These are phyloP conservation scores for Heliconius ethilla DNA, from an alignment of 2,888 invertebrate species.

Conservation along the genomic window DNA sequence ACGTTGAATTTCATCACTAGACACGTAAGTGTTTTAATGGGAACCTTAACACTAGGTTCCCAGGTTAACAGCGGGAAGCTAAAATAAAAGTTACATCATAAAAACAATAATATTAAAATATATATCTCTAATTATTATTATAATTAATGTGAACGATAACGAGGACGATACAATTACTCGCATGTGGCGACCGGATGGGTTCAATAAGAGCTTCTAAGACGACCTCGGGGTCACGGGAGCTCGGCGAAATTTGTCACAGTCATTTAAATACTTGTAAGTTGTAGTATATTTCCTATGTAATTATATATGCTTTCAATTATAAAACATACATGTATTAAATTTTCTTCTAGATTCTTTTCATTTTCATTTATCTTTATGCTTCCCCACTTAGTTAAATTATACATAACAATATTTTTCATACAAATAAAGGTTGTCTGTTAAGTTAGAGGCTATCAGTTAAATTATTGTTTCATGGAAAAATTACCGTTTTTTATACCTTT, in stretches of 20 bases:
- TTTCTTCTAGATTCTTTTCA: too few species aligned
- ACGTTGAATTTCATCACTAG: not conserved
- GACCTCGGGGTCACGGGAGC: slow-evolving; percentile 48
- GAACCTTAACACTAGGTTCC: not conserved
- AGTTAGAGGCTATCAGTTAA: too few species aligned
- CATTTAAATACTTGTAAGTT: slow-evolving; percentile 29
- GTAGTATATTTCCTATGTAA: not conserved
- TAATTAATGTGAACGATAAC: slow-evolving; percentile 58
- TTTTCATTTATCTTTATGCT: too few species aligned
- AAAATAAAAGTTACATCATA: not conserved
- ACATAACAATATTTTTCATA: too few species aligned
- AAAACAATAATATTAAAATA: slow-evolving; percentile 26
- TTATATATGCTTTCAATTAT: not conserved
- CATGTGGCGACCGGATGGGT: slow-evolving; percentile 61
- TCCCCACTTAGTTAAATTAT: too few species aligned
- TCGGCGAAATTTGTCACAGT: slow-evolving; percentile 29
- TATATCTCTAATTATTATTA: slow-evolving; percentile 42
- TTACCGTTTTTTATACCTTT: too few species aligned
- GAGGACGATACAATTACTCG: slow-evolving; percentile 51
- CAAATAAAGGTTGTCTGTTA: too few species aligned
- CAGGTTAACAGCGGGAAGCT: not conserved
- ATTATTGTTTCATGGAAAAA: too few species aligned
- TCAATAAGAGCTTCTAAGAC: slow-evolving; percentile 63
- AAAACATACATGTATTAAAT: too few species aligned
- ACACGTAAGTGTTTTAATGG: not conserved